Evolutionary conservation across 2,113 vertebrate species (phyloP).

Genomic region (Solea solea): DNA sequence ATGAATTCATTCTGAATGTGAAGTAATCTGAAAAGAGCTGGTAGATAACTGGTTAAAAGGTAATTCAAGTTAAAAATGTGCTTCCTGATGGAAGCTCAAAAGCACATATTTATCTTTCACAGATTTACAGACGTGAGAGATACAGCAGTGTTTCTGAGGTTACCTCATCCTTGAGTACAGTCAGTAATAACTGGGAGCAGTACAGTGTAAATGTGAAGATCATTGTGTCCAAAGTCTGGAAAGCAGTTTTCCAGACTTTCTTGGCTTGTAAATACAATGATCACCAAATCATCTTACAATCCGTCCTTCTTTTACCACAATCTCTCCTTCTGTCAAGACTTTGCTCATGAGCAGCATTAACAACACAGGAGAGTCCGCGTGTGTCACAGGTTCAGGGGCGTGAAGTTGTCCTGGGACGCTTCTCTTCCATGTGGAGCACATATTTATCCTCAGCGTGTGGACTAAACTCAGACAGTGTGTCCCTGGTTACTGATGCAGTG

Average conservation of each 20-base stretch:
- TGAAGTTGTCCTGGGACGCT: constrained; percentile 32
- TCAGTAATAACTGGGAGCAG: not conserved
- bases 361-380: not conserved
- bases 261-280: constrained; percentile 42
- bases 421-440: constrained; percentile 42
- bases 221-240: constrained; percentile 15
- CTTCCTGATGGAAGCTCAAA: not conserved
- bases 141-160: not conserved
- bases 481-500: constrained; percentile 54
- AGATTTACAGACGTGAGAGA: not conserved
- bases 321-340: constrained; percentile 19
- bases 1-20: too few species aligned
- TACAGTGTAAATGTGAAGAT: constrained; percentile 19
- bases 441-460: constrained; percentile 31
- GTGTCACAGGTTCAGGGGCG: not conserved
- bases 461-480: constrained; percentile 41
- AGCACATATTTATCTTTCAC: not conserved
- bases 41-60: not conserved
- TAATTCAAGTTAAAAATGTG: not conserved
- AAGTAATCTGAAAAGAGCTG: too few species aligned
- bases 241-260: constrained; percentile 19
- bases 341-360: constrained; percentile 28
- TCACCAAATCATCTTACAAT: constrained; percentile 55
- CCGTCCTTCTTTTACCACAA: not conserved
- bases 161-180: not conserved